These are phyloP conservation scores for Zootoca vivipara DNA, from an alignment of 2,113 vertebrate genomes.

Conservation along the genomic window DNA sequence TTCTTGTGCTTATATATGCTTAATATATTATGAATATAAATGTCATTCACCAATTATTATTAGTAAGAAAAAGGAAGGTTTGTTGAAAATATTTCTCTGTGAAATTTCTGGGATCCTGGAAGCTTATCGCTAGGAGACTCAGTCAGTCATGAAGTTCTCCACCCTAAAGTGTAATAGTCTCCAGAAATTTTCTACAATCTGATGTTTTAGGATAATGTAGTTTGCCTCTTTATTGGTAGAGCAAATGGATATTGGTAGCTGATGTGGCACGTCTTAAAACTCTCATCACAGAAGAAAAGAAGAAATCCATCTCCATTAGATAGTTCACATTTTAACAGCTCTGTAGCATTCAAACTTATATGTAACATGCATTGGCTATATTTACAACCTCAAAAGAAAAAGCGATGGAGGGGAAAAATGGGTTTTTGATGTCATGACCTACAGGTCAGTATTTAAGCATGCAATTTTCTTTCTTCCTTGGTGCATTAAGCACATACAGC, in stretches of 20 bases:
- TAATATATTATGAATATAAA: neutral
- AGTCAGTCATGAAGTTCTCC: neutral
- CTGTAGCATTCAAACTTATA: neutral
- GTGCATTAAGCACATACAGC: slow-evolving; percentile 32
- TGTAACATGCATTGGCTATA: neutral
- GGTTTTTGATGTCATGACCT: neutral
- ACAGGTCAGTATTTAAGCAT: slow-evolving; percentile 12
- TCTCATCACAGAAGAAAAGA: neutral
- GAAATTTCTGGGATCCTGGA: neutral
- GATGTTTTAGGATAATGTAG: neutral
- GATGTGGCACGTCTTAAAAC: neutral
- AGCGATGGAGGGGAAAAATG: neutral
- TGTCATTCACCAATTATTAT: neutral
- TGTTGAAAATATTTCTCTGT: neutral
- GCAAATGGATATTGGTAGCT: neutral
- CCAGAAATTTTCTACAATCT: neutral
- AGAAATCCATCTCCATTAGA: neutral
- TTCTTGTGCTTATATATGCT: neutral
- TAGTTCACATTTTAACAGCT: neutral
- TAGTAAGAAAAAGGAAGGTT: neutral
- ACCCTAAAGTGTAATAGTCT: neutral
- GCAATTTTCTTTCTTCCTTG: slow-evolving; percentile 29
- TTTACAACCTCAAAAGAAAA: neutral
- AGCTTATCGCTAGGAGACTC: neutral
- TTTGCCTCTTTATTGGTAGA: neutral